Evolutionary conservation across 2,888 invertebrate species (phyloP).

Genomic region (Neoaliturus tenellus): DNA sequence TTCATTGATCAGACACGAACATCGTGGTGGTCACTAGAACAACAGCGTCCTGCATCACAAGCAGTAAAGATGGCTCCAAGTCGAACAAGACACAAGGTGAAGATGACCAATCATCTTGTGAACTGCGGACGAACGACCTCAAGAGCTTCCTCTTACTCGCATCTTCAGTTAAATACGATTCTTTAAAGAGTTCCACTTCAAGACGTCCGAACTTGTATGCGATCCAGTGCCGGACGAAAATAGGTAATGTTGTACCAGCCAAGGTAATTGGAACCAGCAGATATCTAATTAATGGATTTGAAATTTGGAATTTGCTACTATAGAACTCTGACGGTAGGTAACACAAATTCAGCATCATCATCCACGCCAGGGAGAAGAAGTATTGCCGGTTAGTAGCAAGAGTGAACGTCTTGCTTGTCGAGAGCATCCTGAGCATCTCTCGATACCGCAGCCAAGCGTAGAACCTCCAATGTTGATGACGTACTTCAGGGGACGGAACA

Average conservation of each 20-base stretch:
- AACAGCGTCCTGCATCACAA: background rate
- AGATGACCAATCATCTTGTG: background rate
- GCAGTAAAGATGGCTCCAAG: background rate
- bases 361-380: background rate
- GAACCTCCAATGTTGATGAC: background rate
- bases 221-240: background rate
- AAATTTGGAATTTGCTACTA: too few species aligned
- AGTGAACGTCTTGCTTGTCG: background rate
- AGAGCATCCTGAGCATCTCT: background rate
- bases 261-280: too few species aligned
- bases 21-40: background rate
- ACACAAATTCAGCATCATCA: background rate
- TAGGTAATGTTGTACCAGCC: too few species aligned
- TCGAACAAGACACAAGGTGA: background rate
- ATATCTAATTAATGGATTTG: too few species aligned
- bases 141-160: background rate
- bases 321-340: background rate
- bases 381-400: background rate
- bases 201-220: background rate
- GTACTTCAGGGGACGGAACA: background rate
- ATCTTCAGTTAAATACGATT: background rate
- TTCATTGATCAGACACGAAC: background rate
- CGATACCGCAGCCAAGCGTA: background rate
- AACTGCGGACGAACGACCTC: background rate
- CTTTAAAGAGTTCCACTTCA: background rate